Percentiles rank a stretch among this genome's conserved stretches.
Evolutionary conservation across 2,113 vertebrate species (phyloP).

Genomic region (Pteronura brasiliensis): DNA sequence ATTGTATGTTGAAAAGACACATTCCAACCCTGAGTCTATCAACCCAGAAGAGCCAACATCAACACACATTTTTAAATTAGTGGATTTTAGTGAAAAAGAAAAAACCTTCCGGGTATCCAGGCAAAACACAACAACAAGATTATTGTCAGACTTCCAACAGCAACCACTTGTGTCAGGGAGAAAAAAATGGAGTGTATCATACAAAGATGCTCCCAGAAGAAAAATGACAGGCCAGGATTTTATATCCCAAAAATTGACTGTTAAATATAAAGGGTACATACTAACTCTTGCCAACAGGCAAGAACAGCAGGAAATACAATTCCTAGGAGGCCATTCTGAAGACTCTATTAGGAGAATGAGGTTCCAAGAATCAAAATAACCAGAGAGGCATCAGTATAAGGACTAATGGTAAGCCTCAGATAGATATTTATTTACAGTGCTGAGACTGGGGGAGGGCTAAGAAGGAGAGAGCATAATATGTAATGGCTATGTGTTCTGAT

Average conservation of each 20-base stretch:
- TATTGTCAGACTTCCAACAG: background rate
- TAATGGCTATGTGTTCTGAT: background rate
- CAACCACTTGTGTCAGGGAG: background rate
- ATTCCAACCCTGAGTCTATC: background rate
- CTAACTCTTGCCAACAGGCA: background rate
- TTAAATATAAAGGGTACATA: background rate
- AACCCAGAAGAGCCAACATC: background rate
- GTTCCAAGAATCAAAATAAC: background rate
- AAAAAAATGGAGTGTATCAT: background rate
- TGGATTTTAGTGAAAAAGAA: background rate
- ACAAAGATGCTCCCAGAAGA: background rate
- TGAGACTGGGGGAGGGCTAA: background rate
- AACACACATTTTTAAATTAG: background rate
- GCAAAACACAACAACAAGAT: background rate
- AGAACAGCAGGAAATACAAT: background rate
- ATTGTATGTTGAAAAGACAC: background rate
- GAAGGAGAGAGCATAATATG: background rate
- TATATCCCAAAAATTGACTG: background rate
- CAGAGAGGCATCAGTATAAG: background rate
- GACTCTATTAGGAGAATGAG: background rate
- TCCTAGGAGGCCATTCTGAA: background rate
- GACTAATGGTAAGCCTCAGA: background rate
- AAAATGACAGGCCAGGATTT: background rate
- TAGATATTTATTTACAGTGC: background rate
- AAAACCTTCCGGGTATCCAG: background rate